Base-by-base conservation (phyloP, 2,888 invertebrate species). In the Eupeodes luniger region DNA sequence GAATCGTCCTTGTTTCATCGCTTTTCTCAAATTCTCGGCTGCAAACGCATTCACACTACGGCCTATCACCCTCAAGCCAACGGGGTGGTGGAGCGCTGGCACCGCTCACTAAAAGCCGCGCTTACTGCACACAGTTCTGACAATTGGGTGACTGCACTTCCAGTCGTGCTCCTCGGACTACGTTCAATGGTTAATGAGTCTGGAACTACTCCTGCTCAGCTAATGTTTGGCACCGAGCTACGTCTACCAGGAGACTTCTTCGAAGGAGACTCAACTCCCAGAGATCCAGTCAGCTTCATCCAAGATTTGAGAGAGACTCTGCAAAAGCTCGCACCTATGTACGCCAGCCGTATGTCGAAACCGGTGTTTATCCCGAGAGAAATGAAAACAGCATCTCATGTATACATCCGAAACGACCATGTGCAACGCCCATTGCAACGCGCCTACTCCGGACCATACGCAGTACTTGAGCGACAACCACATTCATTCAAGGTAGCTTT, bases 31-130 rank as follows among this genome's bases (percentile, higher is more conserved):
- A 85, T 91, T 81, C 85, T 91, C 84, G 91, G 90, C 62, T 89
- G 81, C 55, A 89, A 90, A 86, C 90, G 90, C 80, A 87, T 84
- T 14, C 79, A 81, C 93, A 75, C 94, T 92, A 89, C 57, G 11
- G 89, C 91, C 5, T 92, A 92, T 85, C 92, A 93, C 81, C 92
- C 93, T 19, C 89, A 91, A 53, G 90, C 92, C 0, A 93, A 94
- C 66, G 93, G 93, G 0, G 90, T 93, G 81, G 90, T 94, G 5
- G 93, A 94, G 81, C 84, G 93, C 5, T 91, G 92, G 70, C 93
- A 94, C 81, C 89, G 93, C 1, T 90, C 91, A 19, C 82, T 94
- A 72, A 94, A 92, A 89, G 90, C 92, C 0, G 91, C 94, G 0
- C 40, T 6, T 0, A 40, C 40, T 40, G 40, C 40, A 40, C 40